Evolutionary conservation across 2,797 vertebrate genomes (phyloP), one percentile per base, ranked within the genome.

Genomic region (Megaceryle alcyon): DNA sequence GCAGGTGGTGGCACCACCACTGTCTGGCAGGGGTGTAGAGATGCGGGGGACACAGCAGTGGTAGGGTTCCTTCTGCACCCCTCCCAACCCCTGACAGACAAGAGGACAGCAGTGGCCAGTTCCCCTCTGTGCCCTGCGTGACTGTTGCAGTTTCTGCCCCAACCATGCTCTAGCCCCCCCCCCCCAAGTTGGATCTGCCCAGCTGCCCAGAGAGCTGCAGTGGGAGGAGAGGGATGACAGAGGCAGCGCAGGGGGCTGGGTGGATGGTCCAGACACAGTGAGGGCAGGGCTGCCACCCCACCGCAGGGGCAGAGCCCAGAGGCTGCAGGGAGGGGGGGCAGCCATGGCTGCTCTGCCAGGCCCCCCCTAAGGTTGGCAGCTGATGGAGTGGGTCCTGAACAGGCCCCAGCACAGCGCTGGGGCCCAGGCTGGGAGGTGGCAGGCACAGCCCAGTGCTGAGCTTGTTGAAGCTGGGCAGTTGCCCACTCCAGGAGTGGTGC

Each of bases 131-230:
- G 23, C 23, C 17, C 6, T 80, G 41, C 28, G 9, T 69, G 19
- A 22, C 68, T 82, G 13, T 61, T 1, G 0, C 4, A 6, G 3
- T 33, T 43, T 56, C 39, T 66, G 17, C 33, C 51, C 17, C 15
- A 63, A 15, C 16, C 0, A 0, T 71, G 43, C 66, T 81, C 22
- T 29, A 81, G 35, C n/a, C 31, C 19, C 10, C 43, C 28, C 33
- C 33, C 43, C 28, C 26, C 10, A 5, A 60, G 33, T 10, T 37
- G 22, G 18, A 9, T 4, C 6, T 3, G 9, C n/a, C 10, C 0
- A 0, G 46, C 44, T 63, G 48, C 12, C 11, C 41, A 35, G 22
- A 21, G 35, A 64, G 9, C 16, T 46, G 44, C 44, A 21, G 44
- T 21, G 44, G 19, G 39, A 13, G 15, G 59, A 23, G 26, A 60